These are phyloP conservation scores for Eubucco bourcierii DNA, from an alignment of 2,113 vertebrate species.

Conservation along the genomic window DNA sequence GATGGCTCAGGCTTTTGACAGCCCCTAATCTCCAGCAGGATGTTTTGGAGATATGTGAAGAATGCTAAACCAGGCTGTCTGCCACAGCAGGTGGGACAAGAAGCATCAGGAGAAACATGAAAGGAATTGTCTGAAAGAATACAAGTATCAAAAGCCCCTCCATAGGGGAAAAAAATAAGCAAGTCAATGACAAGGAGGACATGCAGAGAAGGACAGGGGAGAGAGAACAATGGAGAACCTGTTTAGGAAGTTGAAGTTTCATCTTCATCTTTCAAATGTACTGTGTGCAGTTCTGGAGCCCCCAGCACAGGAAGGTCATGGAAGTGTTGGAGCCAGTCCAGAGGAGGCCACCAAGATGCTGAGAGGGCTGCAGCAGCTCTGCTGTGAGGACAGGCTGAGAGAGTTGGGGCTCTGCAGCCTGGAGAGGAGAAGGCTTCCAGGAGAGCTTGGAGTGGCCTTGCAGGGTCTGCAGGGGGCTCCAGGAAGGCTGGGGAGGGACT, in stretches of 20 bases:
- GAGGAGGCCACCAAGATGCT: too few species aligned
- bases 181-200: neutral
- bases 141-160: neutral
- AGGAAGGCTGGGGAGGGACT: too few species aligned
- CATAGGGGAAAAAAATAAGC: neutral
- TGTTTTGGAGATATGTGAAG: neutral
- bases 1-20: slow-evolving; percentile 19
- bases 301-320: too few species aligned
- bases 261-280: too few species aligned
- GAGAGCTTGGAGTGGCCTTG: too few species aligned
- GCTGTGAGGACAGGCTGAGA: too few species aligned
- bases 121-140: neutral
- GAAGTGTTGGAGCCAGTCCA: too few species aligned
- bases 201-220: neutral
- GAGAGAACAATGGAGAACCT: neutral
- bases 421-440: too few species aligned
- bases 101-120: neutral
- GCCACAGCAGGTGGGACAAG: slow-evolving; percentile 16
- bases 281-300: too few species aligned
- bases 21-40: neutral
- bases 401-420: too few species aligned
- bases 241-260: neutral
- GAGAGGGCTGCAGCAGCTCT: too few species aligned
- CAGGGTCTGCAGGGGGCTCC: too few species aligned
- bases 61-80: neutral